Percentiles rank a stretch among this genome's conserved stretches.
phyloP scores from a whole-genome alignment of 2,113 vertebrate genomes.

The Nibea albiflora region DNA sequence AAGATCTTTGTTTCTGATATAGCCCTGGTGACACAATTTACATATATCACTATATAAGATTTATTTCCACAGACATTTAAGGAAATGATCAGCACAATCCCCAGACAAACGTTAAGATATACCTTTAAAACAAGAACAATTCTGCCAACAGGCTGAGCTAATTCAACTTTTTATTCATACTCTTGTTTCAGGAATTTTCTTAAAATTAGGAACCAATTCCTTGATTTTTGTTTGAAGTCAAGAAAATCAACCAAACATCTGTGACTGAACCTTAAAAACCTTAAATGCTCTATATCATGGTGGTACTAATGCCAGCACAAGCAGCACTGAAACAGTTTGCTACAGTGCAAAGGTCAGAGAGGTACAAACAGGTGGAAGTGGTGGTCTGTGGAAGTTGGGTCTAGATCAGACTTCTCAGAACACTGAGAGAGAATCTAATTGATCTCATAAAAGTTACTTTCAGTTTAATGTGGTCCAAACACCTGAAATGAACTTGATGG shows the following conservation, averaged over 20 bases:
- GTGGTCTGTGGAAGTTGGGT: background rate
- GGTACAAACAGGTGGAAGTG: background rate
- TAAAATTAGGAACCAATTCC: background rate
- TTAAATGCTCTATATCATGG: background rate
- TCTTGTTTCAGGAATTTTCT: background rate
- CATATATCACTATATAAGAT: background rate
- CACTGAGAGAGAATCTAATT: background rate
- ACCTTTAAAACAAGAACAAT: conserved; percentile 20
- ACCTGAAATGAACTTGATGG: background rate
- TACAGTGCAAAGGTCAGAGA: background rate
- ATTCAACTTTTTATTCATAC: background rate
- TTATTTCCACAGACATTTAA: conserved; percentile 19
- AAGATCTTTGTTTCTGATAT: conserved; percentile 18
- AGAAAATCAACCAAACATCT: background rate
- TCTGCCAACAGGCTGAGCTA: background rate
- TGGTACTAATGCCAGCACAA: background rate
- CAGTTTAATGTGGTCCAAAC: background rate
- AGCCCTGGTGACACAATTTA: background rate
- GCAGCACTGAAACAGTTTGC: background rate
- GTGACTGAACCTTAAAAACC: background rate
- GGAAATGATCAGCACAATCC: conserved; percentile 1
- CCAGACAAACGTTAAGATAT: background rate
- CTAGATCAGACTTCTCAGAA: background rate
- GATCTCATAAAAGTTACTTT: no score
- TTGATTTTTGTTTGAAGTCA: no score